These are phyloP conservation scores for Mycogona germanica DNA, from an alignment of 2,888 invertebrate genomes.

Conservation along the genomic window DNA sequence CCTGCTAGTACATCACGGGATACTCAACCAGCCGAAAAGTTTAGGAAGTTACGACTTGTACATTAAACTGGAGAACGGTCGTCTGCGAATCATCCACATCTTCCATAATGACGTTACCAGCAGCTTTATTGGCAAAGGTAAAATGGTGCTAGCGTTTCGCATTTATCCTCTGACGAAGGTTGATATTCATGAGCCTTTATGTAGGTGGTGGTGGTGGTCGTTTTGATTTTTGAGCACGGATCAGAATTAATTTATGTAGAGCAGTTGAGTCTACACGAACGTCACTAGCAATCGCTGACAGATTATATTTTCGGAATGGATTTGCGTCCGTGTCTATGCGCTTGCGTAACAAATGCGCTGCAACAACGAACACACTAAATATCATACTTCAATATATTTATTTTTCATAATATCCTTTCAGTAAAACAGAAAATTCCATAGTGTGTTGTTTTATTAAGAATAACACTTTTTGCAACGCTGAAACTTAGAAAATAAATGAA, in stretches of 20 bases:
- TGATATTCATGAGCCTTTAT: not conserved
- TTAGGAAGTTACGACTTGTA: constrained; percentile 81
- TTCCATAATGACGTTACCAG: constrained; percentile 75
- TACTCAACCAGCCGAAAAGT: constrained; percentile 64
- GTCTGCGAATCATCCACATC: constrained; percentile 81
- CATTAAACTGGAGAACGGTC: constrained; percentile 82
- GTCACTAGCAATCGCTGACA: no score
- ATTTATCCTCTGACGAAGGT: no score
- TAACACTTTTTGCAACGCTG: not conserved
- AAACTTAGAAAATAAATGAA: not conserved
- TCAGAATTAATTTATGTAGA: no score
- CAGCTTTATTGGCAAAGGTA: constrained; percentile 68
- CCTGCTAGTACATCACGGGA: constrained; percentile 76
- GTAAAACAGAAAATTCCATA: no score
- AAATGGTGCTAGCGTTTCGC: not conserved
- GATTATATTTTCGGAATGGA: no score
- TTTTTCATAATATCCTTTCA: no score
- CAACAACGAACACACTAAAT: no score
- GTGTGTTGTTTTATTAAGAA: not conserved
- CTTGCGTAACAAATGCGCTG: no score
- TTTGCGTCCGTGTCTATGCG: no score
- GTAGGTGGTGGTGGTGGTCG: not conserved
- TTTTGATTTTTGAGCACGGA: not conserved
- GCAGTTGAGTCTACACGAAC: no score
- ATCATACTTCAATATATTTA: no score